Percentiles rank a stretch among this genome's conserved stretches.
Conservation (phyloP, 2,888 invertebrate species). For the Drosophila emarginata region DNA sequence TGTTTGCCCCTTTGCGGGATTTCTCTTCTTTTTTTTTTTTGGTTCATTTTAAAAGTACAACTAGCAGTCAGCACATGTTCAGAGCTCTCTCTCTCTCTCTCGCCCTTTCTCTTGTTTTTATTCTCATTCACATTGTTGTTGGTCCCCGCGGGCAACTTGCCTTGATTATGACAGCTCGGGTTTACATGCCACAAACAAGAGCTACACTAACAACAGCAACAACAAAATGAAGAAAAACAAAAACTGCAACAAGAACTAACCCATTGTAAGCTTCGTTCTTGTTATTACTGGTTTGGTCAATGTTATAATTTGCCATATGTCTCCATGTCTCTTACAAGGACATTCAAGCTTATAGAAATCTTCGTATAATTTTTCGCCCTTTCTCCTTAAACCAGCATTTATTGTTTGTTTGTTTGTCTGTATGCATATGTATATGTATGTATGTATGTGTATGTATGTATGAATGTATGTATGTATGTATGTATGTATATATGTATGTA, state of each 20-base stretch:
- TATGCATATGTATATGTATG: too few relatives aligned
- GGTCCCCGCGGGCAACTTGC: conserved; percentile 67
- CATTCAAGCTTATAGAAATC: conserved; percentile 31
- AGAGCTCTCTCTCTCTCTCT: conserved; percentile 21
- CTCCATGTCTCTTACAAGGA: conserved; percentile 51
- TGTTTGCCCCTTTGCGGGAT: not conserved
- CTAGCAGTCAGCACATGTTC: conserved; percentile 42
- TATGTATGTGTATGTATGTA: too few relatives aligned
- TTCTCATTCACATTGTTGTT: conserved; percentile 2
- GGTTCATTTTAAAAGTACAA: conserved; percentile 16
- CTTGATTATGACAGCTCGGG: conserved; percentile 72
- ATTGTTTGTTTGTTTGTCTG: not conserved
- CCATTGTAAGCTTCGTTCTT: conserved; percentile 42
- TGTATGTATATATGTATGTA: too few relatives aligned
- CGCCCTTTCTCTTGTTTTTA: conserved; percentile 22
- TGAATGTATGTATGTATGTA: too few relatives aligned
- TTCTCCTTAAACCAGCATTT: not conserved
- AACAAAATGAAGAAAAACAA: not conserved
- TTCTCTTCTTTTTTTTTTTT: not conserved
- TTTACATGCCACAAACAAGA: conserved; percentile 53
- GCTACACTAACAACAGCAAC: conserved; percentile 15
- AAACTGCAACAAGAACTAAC: conserved; percentile 28
- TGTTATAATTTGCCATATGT: conserved; percentile 63
- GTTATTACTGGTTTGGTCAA: conserved; percentile 56
- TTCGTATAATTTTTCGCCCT: conserved; percentile 4